phyloP scores from a whole-genome alignment of 2,797 vertebrate species.

The Peromyscus eremicus region DNA sequence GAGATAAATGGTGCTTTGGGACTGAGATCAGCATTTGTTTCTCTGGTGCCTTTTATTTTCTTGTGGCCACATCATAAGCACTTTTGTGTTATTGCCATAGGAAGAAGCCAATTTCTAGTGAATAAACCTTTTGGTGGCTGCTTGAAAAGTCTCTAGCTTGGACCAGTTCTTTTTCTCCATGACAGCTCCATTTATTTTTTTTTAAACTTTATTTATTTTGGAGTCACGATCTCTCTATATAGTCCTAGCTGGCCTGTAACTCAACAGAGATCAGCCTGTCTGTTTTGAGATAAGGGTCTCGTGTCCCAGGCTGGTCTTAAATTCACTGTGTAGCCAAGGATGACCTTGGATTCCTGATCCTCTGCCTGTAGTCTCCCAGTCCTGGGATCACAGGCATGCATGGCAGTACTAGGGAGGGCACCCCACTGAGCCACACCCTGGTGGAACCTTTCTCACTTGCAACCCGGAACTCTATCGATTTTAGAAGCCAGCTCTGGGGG shows the following conservation, averaged over 20 bases:
- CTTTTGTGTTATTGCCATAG: not conserved
- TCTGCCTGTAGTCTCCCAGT: not conserved
- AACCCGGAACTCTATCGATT: not conserved
- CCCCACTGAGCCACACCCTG: not conserved
- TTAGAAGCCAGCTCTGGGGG: not conserved
- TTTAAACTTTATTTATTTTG: not conserved
- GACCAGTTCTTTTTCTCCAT: not conserved
- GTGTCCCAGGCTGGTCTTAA: not conserved
- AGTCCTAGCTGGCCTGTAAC: not conserved
- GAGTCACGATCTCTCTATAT: not conserved
- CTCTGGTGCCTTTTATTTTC: not conserved
- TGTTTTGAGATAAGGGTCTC: not conserved
- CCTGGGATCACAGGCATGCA: not conserved
- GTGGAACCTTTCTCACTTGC: not conserved
- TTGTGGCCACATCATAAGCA: not conserved
- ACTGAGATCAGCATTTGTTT: not conserved
- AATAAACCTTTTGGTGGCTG: not conserved
- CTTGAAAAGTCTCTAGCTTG: not conserved
- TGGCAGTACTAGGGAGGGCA: not conserved
- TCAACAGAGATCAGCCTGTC: not conserved
- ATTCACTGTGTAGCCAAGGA: not conserved
- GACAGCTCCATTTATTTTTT: not conserved
- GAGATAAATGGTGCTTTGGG: not conserved
- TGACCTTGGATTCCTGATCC: not conserved
- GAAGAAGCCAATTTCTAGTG: not conserved